Percentiles rank a stretch among this genome's conserved stretches.
Conservation (phyloP, 2,888 invertebrate species). For the Lucinisca nassula region DNA sequence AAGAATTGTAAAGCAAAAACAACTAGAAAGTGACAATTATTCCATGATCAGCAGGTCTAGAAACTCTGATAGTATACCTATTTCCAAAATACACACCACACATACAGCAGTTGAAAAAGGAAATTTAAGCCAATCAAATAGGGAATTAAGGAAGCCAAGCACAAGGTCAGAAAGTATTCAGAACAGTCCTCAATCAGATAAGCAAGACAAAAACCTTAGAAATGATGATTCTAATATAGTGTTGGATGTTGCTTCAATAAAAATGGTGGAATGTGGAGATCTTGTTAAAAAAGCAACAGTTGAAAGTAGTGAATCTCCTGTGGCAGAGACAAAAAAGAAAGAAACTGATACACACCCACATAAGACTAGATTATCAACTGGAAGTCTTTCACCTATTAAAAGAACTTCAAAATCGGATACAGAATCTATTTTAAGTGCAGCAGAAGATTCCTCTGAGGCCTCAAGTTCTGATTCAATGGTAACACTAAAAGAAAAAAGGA, state of each 20-base stretch:
- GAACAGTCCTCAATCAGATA: neutral
- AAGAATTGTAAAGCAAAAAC: neutral
- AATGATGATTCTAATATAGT: neutral
- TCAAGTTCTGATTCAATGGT: neutral
- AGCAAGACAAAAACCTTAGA: neutral
- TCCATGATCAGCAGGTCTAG: neutral
- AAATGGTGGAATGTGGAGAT: too few species aligned
- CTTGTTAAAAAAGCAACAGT: neutral
- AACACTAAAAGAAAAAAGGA: neutral
- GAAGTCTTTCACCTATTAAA: conserved; percentile 32
- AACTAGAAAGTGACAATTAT: neutral
- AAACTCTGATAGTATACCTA: neutral
- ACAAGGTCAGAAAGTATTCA: neutral
- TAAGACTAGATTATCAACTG: conserved; percentile 63
- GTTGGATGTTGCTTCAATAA: too few species aligned
- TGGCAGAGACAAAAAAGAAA: neutral
- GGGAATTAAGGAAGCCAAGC: neutral
- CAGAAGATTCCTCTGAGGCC: neutral
- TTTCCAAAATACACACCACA: neutral
- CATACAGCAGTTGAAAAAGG: neutral
- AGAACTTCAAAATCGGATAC: neutral
- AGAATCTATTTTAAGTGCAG: neutral
- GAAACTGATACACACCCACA: conserved; percentile 3
- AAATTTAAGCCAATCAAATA: too few species aligned
- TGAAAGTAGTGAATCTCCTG: neutral